Conservation (phyloP, 2,113 vertebrate species). For the Gnathonemus echidnorhynchus region DNA sequence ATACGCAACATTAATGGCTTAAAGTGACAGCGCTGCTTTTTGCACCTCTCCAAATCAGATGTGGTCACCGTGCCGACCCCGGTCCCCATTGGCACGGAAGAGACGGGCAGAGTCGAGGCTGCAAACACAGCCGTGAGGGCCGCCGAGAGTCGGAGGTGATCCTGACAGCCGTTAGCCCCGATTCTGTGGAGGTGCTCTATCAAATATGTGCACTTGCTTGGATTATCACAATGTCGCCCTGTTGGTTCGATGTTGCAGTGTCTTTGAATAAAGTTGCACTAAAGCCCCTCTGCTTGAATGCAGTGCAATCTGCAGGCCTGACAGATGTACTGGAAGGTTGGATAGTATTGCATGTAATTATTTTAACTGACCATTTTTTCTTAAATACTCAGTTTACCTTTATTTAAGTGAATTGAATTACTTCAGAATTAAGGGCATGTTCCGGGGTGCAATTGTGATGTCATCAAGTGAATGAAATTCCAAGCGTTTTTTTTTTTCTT, state of each 20-base stretch:
- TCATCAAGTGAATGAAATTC: background rate
- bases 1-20: conserved; percentile 63
- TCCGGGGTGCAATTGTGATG: background rate
- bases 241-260: background rate
- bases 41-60: background rate
- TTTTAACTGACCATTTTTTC: background rate
- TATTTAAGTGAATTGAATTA: background rate
- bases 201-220: background rate
- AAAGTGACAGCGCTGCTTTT: conserved; percentile 53
- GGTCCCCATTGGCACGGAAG: background rate
- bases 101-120: background rate
- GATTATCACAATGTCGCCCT: background rate
- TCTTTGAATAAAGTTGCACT: background rate
- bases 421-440: background rate
- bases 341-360: background rate
- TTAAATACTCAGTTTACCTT: background rate
- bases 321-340: background rate
- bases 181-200: background rate
- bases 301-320: background rate
- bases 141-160: background rate
- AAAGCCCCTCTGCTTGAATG: background rate
- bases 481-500: background rate
- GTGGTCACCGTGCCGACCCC: background rate
- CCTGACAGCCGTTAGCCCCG: background rate
- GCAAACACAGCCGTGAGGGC: background rate